phyloP scores from a whole-genome alignment of 2,888 invertebrate species.

The Rotaria macrura region DNA sequence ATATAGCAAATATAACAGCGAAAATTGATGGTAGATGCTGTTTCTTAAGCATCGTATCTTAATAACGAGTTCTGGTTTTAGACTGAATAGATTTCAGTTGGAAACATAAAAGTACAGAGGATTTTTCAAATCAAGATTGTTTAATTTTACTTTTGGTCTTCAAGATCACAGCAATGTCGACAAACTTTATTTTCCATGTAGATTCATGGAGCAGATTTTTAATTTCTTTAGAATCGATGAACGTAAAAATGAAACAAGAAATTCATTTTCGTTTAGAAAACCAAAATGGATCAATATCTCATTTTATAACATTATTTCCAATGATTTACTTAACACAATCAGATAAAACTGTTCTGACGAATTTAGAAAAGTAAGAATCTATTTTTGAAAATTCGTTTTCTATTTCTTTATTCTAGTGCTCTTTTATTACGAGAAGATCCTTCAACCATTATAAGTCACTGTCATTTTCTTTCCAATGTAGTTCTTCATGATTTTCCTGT shows the following conservation, averaged over 20 bases:
- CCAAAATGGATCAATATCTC: background rate
- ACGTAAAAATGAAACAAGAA: too few relatives aligned
- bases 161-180: too few relatives aligned
- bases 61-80: too few relatives aligned
- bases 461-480: background rate
- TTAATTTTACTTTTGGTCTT: background rate
- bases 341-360: background rate
- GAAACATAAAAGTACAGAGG: too few relatives aligned
- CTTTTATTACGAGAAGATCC: background rate
- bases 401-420: background rate
- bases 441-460: background rate
- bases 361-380: conserved; percentile 18
- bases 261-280: background rate
- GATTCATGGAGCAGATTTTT: too few relatives aligned
- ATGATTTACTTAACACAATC: background rate
- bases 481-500: conserved; percentile 2
- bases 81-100: too few relatives aligned
- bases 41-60: too few relatives aligned
- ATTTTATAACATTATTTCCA: conserved; percentile 3
- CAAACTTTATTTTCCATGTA: too few relatives aligned
- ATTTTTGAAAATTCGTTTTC: background rate
- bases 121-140: too few relatives aligned
- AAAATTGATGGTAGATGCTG: too few relatives aligned
- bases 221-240: too few relatives aligned
- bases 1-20: too few relatives aligned